Conservation (phyloP, 2,113 vertebrate genomes). For the Seriola rivoliana region DNA sequence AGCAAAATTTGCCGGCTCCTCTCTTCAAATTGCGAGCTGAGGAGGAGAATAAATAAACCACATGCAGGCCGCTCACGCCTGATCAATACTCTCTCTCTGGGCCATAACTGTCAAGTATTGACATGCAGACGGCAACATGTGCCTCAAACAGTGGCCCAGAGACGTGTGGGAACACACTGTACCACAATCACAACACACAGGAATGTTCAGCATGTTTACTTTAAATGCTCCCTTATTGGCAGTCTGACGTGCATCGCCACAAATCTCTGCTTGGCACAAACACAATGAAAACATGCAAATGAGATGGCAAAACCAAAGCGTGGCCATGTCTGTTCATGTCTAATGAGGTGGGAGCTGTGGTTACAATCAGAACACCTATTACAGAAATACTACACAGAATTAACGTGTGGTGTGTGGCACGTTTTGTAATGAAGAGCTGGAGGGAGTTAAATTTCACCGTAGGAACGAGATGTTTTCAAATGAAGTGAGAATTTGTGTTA, state of each 20-base stretch:
- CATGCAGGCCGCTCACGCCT: conserved; percentile 36
- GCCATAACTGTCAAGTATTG: conserved; percentile 21
- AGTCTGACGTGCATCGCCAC: conserved; percentile 44
- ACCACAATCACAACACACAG: conserved; percentile 56
- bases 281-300: conserved; percentile 69
- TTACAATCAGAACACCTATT: conserved; percentile 58
- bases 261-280: conserved; percentile 50
- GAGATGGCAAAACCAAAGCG: conserved; percentile 26
- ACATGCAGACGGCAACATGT: not conserved
- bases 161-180: conserved; percentile 46
- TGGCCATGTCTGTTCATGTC: conserved; percentile 50
- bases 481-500: conserved; percentile 7
- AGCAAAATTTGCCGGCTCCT: conserved; percentile 71
- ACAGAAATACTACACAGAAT: conserved; percentile 59
- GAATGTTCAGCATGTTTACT: conserved; percentile 58
- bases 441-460: conserved; percentile 46
- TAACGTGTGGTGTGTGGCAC: conserved; percentile 43
- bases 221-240: conserved; percentile 31
- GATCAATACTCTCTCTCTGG: conserved; percentile 67
- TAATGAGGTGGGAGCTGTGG: conserved; percentile 59
- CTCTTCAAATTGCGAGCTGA: conserved; percentile 68
- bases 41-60: conserved; percentile 84
- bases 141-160: conserved; percentile 6
- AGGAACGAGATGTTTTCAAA: conserved; percentile 10
- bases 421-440: conserved; percentile 48